Conservation (phyloP, 2,888 invertebrate genomes). For the Temnothorax rugatulus region DNA sequence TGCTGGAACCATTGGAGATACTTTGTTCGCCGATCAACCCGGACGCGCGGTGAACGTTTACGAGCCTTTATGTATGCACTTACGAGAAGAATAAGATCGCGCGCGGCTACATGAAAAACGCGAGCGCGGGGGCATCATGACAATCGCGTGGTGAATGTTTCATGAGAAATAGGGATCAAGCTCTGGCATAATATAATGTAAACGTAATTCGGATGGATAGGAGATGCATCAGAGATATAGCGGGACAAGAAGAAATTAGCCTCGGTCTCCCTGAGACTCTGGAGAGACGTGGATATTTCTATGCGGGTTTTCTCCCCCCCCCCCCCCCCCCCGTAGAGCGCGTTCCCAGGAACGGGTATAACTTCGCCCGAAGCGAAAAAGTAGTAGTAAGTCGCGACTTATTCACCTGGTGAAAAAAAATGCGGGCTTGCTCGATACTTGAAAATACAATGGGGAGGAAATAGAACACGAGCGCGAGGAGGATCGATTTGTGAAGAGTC, state of each 20-base stretch:
- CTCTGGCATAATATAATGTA: slow-evolving; percentile 31
- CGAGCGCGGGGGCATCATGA: slow-evolving; percentile 20
- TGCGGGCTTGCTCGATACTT: slow-evolving; percentile 31
- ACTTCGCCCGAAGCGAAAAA: background rate
- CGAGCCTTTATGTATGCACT: slow-evolving; percentile 2
- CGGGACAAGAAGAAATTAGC: slow-evolving; percentile 65
- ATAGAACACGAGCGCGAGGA: background rate
- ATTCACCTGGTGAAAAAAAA: slow-evolving; percentile 24
- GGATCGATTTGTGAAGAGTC: slow-evolving; percentile 2
- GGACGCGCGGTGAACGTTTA: background rate
- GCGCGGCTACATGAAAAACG: slow-evolving; percentile 17
- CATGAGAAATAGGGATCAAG: slow-evolving; percentile 25
- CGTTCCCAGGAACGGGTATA: slow-evolving; percentile 5
- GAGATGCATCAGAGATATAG: slow-evolving; percentile 53
- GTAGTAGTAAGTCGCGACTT: slow-evolving; percentile 30
- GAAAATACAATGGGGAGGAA: slow-evolving; percentile 33
- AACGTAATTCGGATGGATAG: slow-evolving; percentile 32
- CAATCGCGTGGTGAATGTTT: slow-evolving; percentile 36
- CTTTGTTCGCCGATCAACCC: slow-evolving; percentile 15
- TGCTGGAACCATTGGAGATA: background rate
- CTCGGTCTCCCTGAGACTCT: slow-evolving; percentile 55
- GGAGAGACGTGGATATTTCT: slow-evolving; percentile 57
- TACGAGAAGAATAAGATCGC: background rate
- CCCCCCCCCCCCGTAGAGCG: background rate
- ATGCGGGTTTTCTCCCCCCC: slow-evolving; percentile 46